Evolutionary conservation across 1,140 invertebrate species (phyloP).

Genomic region (Drosophila orena): DNA sequence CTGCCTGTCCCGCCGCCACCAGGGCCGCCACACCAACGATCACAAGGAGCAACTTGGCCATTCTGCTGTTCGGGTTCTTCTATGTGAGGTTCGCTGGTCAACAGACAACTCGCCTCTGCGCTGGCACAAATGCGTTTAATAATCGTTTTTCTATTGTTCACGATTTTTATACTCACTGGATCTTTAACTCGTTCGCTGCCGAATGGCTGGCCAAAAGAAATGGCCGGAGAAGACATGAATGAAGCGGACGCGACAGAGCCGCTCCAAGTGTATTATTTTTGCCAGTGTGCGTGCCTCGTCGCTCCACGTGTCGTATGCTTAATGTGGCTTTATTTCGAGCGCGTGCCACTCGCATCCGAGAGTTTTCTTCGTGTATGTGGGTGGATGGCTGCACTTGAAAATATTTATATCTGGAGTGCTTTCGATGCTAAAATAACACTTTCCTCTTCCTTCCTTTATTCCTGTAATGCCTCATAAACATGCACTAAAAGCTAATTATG

Average conservation of each 20-base stretch:
- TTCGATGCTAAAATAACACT: background rate
- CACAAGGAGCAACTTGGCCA: constrained; percentile 75
- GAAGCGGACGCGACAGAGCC: constrained; percentile 63
- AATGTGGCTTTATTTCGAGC: constrained; percentile 74
- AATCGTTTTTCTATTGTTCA: constrained; percentile 85
- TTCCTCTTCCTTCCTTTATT: too few relatives aligned
- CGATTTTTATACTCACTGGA: constrained; percentile 84
- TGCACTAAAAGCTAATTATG: too few relatives aligned
- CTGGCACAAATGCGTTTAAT: constrained; percentile 84
- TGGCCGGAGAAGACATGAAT: constrained; percentile 80
- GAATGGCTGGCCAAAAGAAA: constrained; percentile 57
- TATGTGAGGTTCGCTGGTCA: constrained; percentile 38
- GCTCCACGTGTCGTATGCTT: constrained; percentile 78
- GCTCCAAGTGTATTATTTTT: constrained; percentile 37
- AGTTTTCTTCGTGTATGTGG: constrained; percentile 30
- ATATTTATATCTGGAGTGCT: background rate
- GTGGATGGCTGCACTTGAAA: constrained; percentile 11
- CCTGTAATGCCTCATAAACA: too few relatives aligned
- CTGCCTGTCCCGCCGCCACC: constrained; percentile 39
- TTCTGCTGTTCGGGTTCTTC: constrained; percentile 32
- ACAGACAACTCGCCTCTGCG: constrained; percentile 78
- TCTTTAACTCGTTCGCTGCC: constrained; percentile 62
- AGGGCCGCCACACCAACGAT: constrained; percentile 61
- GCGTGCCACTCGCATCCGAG: constrained; percentile 53
- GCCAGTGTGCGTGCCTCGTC: constrained; percentile 59